phyloP scores from a whole-genome alignment of 2,113 vertebrate species.

The Puntigrus tetrazona region DNA sequence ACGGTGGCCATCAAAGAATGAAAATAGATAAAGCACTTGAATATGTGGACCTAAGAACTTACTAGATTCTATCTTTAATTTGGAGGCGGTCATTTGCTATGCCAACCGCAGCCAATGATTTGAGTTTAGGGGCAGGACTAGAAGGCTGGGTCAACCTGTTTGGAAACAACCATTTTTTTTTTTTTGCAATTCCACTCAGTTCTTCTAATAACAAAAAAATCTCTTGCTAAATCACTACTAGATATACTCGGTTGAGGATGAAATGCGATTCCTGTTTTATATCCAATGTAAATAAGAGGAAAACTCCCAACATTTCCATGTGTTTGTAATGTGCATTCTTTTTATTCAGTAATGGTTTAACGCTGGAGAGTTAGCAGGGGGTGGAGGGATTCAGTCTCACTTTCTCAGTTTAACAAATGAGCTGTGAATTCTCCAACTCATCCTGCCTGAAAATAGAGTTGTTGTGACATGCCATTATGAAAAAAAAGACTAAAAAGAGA shows the following conservation, averaged over 20 bases:
- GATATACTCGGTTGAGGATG: background rate
- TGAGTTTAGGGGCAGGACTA: background rate
- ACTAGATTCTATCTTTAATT: too few species aligned
- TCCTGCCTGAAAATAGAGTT: slow-evolving; percentile 11
- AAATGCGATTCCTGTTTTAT: background rate
- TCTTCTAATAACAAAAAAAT: background rate
- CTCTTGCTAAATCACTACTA: background rate
- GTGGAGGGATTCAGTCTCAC: slow-evolving; percentile 10
- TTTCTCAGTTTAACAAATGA: slow-evolving; percentile 27
- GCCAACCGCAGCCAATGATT: background rate
- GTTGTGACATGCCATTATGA: background rate
- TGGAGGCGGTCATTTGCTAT: background rate
- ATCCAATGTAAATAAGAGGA: background rate
- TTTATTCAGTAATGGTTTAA: slow-evolving; percentile 18
- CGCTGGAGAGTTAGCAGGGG: background rate
- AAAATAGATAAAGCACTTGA: background rate
- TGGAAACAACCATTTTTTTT: background rate
- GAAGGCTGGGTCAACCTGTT: background rate
- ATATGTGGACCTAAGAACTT: background rate
- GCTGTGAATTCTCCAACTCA: slow-evolving; percentile 23
- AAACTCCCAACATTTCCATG: background rate
- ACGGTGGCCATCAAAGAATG: background rate
- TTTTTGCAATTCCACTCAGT: background rate
- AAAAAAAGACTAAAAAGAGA: background rate
- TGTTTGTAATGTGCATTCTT: background rate